phyloP scores from a whole-genome alignment of 1,140 invertebrate genomes.

The Helicoverpa armigera region DNA sequence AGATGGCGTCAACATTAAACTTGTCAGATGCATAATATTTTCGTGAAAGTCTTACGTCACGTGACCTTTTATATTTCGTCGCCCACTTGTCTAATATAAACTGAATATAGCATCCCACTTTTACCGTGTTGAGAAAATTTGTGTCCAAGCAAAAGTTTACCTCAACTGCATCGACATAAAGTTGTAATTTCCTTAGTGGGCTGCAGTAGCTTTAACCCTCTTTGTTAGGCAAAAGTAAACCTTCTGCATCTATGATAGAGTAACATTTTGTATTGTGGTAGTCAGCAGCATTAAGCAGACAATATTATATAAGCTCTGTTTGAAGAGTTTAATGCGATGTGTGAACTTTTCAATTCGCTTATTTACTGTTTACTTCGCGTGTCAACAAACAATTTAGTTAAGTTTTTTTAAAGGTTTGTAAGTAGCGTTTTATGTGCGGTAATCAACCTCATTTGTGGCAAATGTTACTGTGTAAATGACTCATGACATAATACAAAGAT shows the following conservation, averaged over 20 bases:
- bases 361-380: not conserved
- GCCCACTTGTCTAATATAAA: constrained; percentile 63
- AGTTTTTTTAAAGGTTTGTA: not conserved
- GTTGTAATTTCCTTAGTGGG: not conserved
- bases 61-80: constrained; percentile 69
- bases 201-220: not conserved
- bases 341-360: constrained; percentile 28
- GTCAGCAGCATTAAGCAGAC: not conserved
- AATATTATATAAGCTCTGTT: constrained; percentile 68
- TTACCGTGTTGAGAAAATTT: constrained; percentile 47
- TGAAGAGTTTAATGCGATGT: constrained; percentile 55
- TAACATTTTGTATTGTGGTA: not conserved
- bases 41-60: constrained; percentile 70
- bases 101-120: constrained; percentile 55
- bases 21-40: constrained; percentile 52
- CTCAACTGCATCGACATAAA: not conserved
- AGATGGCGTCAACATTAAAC: constrained; percentile 50
- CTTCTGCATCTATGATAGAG: not conserved
- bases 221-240: not conserved
- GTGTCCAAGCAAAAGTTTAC: constrained; percentile 1
- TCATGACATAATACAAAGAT: too few relatives aligned
- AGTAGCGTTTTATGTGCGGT: not conserved
- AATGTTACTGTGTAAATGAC: too few relatives aligned
- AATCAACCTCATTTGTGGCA: not conserved
- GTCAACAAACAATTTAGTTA: constrained; percentile 19